Evolutionary conservation across 2,113 vertebrate species (phyloP).

Genomic region (Brachyhypopomus occidentalis): DNA sequence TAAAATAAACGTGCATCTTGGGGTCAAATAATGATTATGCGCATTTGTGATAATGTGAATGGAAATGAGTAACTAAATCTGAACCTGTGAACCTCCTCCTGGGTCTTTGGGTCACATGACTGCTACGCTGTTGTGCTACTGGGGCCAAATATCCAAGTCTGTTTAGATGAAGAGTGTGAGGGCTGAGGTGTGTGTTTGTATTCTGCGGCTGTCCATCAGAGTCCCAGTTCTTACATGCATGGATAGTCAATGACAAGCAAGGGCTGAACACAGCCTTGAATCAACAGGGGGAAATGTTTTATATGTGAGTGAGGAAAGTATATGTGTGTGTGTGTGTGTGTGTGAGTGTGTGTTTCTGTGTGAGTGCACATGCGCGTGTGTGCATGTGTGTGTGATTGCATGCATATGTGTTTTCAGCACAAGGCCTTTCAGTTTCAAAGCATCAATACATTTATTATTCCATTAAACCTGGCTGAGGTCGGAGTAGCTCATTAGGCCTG

Average conservation of each 20-base stretch:
- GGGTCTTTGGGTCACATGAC: background rate
- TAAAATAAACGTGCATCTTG: background rate
- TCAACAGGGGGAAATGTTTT: background rate
- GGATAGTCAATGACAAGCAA: slow-evolving; percentile 26
- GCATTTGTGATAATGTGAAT: background rate
- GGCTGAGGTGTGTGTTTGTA: slow-evolving; percentile 38
- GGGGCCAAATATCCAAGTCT: slow-evolving; percentile 33
- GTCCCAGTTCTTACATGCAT: slow-evolving; percentile 22
- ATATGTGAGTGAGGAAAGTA: background rate
- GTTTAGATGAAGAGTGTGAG: slow-evolving; percentile 25
- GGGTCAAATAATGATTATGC: background rate
- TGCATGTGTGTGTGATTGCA: slow-evolving; percentile 15
- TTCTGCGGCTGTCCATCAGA: slow-evolving; percentile 41
- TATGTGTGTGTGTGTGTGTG: slow-evolving; percentile 26
- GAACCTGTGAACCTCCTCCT: background rate
- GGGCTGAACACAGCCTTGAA: slow-evolving; percentile 9
- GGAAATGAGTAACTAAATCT: background rate
- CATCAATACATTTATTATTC: slow-evolving; percentile 59
- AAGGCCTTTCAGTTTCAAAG: slow-evolving; percentile 58
- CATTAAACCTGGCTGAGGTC: slow-evolving; percentile 60
- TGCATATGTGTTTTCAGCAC: slow-evolving; percentile 5
- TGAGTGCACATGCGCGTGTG: background rate
- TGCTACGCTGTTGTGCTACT: background rate
- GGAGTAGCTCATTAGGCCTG: slow-evolving; percentile 54
- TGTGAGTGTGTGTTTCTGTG: slow-evolving; percentile 27